These are phyloP conservation scores for Batillaria attramentaria DNA, from an alignment of 1,140 invertebrate species.

Conservation along the genomic window DNA sequence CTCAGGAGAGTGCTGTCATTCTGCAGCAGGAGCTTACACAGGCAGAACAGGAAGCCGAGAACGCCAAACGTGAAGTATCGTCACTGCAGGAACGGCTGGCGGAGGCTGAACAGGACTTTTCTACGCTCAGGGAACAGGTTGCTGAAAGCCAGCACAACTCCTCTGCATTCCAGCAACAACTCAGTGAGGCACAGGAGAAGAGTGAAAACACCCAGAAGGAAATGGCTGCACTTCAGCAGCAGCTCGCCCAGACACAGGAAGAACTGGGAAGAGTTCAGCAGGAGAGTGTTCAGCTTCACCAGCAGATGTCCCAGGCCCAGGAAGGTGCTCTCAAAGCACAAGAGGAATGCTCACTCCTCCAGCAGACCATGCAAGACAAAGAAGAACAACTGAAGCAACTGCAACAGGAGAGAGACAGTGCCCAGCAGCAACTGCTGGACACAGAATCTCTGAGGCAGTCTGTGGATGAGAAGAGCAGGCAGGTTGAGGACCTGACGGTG, in stretches of 20 bases:
- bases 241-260: slow-evolving; percentile 17
- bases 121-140: not conserved
- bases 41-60: not conserved
- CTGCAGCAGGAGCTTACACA: slow-evolving; percentile 1
- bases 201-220: slow-evolving; percentile 15
- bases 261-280: not conserved
- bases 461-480: slow-evolving; percentile 21
- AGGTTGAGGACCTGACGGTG: slow-evolving; percentile 7
- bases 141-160: not conserved
- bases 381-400: slow-evolving; percentile 21
- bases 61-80: not conserved
- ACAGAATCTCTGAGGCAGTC: slow-evolving; percentile 22
- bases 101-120: not conserved
- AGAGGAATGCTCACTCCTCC: slow-evolving; percentile 15
- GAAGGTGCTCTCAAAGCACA: not conserved
- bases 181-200: not conserved
- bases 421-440: not conserved
- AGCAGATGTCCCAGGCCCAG: not conserved
- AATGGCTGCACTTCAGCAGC: slow-evolving; percentile 1
- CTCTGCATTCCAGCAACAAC: not conserved
- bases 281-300: not conserved
- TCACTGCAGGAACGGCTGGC: slow-evolving; percentile 17
- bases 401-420: slow-evolving; percentile 6
- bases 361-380: slow-evolving; percentile 20
- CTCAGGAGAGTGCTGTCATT: not conserved